These are phyloP conservation scores for Odontomyia ornata DNA, from an alignment of 2,888 invertebrate genomes.

Conservation along the genomic window DNA sequence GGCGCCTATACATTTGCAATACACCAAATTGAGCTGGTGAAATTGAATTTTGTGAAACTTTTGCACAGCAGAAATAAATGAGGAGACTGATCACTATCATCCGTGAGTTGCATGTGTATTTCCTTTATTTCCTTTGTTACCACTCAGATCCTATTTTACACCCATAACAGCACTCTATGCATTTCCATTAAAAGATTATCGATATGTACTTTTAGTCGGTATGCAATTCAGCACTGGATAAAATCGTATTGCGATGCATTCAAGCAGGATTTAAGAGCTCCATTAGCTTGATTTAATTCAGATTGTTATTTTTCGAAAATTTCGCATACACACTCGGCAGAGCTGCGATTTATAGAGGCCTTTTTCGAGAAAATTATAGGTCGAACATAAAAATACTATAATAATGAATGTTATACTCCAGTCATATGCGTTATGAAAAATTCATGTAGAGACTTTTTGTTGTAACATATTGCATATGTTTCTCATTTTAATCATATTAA, in stretches of 20 bases:
- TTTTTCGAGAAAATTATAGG: no score
- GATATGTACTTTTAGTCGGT: slow-evolving; percentile 10
- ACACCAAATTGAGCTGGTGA: no score
- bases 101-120: background rate
- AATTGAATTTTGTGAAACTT: no score
- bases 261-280: slow-evolving; percentile 22
- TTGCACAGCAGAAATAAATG: no score
- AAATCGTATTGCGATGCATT: background rate
- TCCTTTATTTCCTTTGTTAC: slow-evolving; percentile 13
- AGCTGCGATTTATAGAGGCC: no score
- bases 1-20: no score
- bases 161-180: background rate
- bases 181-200: slow-evolving; percentile 26
- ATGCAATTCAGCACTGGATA: background rate
- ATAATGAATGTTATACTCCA: no score
- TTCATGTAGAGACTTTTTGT: no score
- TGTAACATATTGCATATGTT: no score
- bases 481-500: no score
- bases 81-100: background rate
- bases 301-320: background rate
- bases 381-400: no score
- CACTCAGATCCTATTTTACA: background rate
- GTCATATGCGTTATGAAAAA: no score
- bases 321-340: background rate
- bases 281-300: slow-evolving; percentile 24